phyloP scores from a whole-genome alignment of 2,113 vertebrate species.

The Saiga tatarica region DNA sequence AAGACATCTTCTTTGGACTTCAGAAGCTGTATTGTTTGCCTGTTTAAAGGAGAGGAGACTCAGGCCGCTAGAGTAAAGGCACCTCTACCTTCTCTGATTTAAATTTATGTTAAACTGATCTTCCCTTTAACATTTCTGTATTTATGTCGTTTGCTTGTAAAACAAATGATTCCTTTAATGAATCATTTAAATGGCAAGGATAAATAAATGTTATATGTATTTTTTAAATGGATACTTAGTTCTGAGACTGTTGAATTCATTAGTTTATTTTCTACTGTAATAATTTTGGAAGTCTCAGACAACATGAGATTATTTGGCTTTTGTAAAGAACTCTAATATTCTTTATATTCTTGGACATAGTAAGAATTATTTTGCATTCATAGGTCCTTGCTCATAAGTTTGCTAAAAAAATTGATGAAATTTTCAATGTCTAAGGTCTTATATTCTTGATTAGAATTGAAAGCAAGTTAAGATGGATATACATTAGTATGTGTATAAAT shows the following conservation, averaged over 20 bases:
- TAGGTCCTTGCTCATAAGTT: conserved; percentile 9
- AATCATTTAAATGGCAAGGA: conserved; percentile 35
- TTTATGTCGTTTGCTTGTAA: conserved; percentile 28
- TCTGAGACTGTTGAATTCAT: not conserved
- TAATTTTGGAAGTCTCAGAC: not conserved
- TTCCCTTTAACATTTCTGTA: not conserved
- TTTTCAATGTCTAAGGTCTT: not conserved
- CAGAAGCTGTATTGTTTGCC: conserved; percentile 24
- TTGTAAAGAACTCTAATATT: conserved; percentile 12
- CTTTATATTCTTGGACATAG: not conserved
- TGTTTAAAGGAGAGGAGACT: conserved; percentile 37
- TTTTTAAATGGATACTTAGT: conserved; percentile 35
- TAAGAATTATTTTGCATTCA: conserved; percentile 43
- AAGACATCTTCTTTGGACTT: conserved; percentile 35
- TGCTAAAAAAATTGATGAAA: conserved; percentile 39
- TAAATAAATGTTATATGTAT: conserved; percentile 27
- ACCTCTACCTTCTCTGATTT: not conserved
- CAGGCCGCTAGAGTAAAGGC: conserved; percentile 46
- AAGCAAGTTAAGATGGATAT: not conserved
- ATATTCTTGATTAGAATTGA: conserved; percentile 45
- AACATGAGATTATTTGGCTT: conserved; percentile 3
- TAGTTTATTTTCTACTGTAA: not conserved
- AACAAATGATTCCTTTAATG: conserved; percentile 12
- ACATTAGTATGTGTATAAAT: conserved; percentile 14
- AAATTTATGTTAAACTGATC: conserved; percentile 23